Evolutionary conservation across 1,140 invertebrate genomes (phyloP), one percentile per base, ranked within the genome.

Genomic region (Branchinecta lynchi): DNA sequence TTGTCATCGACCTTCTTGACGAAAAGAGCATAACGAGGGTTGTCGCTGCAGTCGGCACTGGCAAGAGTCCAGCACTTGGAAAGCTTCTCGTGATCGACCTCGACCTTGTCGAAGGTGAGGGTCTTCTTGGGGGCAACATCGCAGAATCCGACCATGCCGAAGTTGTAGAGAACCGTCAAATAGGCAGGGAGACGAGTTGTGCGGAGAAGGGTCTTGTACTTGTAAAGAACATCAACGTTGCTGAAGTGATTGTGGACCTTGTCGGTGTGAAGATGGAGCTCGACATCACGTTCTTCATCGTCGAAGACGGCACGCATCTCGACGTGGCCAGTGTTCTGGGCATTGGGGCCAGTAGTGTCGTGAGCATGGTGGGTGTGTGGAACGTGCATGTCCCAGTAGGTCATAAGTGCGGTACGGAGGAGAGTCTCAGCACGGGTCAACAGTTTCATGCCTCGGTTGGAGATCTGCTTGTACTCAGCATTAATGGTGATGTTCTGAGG

Each of bases 351-450:
- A 32, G 69, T 21, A 43, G 45, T 51, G 43, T 72, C 69, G 44
- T 70, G 68, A 12, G 67, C 17, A 1, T 66, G 32, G 7, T n/a
- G 10, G 8, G 32, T 68, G 60, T 71, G 66, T 10, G 73, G 67
- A 10, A 71, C 68, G 43, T 73, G 46, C 60, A 71, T 69, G 20
- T 73, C 72, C 73, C 72, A 73, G 70, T 73, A 73, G n/a, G 73
- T 66, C 45, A 73, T 65, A 21, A 73, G 65, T 46, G 65, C 72
- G 45, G 72, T 70, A 67, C 71, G 71, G 8, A 73, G 20, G 12
- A 70, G 43, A 20, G 65, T 72, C 21, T 73, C 69, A 43, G 71
- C 21, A 20, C 71, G 68, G 12, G 21, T 17, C 44, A 73, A 66
- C 60, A 71, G 44, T 20, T 44, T 44, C 70, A 67, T 71, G 60